Evolutionary conservation across 2,888 invertebrate genomes (phyloP).

Genomic region (Biston stratarius): DNA sequence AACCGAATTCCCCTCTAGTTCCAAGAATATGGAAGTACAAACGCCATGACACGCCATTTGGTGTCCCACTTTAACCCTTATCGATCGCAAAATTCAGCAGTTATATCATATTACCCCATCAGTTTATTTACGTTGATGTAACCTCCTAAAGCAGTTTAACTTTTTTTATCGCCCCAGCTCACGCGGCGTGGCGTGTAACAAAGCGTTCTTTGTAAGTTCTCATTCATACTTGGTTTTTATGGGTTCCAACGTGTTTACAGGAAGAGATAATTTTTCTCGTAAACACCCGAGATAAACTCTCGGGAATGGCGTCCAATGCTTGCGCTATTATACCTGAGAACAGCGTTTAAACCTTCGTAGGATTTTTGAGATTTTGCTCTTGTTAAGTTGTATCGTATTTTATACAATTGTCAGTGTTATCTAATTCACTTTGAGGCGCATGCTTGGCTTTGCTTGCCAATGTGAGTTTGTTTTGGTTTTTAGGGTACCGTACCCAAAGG

Average conservation of each 20-base stretch:
- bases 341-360: slow-evolving; percentile 1
- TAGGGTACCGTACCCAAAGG: no score
- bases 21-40: neutral
- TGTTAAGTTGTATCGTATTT: neutral
- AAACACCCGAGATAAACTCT: slow-evolving; percentile 34
- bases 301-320: slow-evolving; percentile 26
- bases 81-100: slow-evolving; percentile 29
- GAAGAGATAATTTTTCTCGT: slow-evolving; percentile 36
- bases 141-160: slow-evolving; percentile 32
- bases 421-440: no score
- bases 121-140: slow-evolving; percentile 35
- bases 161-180: slow-evolving; percentile 36
- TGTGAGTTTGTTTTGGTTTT: no score
- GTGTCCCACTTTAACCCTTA: slow-evolving; percentile 19
- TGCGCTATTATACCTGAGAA: slow-evolving; percentile 20
- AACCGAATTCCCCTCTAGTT: neutral
- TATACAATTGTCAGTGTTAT: no score
- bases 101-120: slow-evolving; percentile 32
- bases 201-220: slow-evolving; percentile 35
- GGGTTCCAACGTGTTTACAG: slow-evolving; percentile 26
- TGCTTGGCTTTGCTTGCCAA: no score
- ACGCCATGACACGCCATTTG: slow-evolving; percentile 17
- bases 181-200: slow-evolving; percentile 35
- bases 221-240: slow-evolving; percentile 37
- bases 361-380: slow-evolving; percentile 1